Evolutionary conservation across 2,797 vertebrate genomes (phyloP), one percentile per base, ranked within the genome.

Genomic region (Macropus fuliginosus): DNA sequence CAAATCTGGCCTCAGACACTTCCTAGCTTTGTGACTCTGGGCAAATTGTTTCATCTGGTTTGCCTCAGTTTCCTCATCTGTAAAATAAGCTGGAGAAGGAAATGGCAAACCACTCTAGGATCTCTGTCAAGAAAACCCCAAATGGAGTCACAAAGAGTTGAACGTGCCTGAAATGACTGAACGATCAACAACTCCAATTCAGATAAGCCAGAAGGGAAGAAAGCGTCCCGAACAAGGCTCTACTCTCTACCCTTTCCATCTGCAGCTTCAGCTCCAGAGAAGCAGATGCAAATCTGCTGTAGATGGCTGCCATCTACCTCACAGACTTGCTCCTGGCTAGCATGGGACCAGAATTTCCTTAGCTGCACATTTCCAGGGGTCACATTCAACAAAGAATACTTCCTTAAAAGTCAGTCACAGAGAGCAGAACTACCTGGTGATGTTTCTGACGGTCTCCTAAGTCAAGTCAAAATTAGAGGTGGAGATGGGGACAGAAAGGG

Each of bases 391-490:
- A 92, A 81, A 97, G 91, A 59, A 56, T 21, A 55, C 34, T 87
- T 93, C 54, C n/a, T 91, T 93, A 93, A 97, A 94, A 94, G 28
- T n/a, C 94, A 95, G 0, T 89, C 54, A 93, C 3, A 16, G 34
- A 94, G 29, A 91, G 55, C 11, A 93, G 94, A 92, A 91, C 31
- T 27, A 91, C 89, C 91, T 27, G 94, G 94, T 94, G 54, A 91
- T 28, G 90, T 0, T 93, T 94, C 90, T 95, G 92, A 91, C n/a
- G 92, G 91, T 91, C 91, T 95, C 89, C 90, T 40, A 90, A 56
- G 56, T 90, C 90, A 95, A 93, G 31, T 74, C 92, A 91, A 92
- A 93, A 94, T 31, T 62, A 87, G 90, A 95, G 94, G 94, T 0
- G 54, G 16, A 81, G 66, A 74, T 34, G 59, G n/a, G 40, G 89